Evolutionary conservation across 2,113 vertebrate species (phyloP), one percentile per base, ranked within the genome.

Genomic region (Platichthys stellatus): DNA sequence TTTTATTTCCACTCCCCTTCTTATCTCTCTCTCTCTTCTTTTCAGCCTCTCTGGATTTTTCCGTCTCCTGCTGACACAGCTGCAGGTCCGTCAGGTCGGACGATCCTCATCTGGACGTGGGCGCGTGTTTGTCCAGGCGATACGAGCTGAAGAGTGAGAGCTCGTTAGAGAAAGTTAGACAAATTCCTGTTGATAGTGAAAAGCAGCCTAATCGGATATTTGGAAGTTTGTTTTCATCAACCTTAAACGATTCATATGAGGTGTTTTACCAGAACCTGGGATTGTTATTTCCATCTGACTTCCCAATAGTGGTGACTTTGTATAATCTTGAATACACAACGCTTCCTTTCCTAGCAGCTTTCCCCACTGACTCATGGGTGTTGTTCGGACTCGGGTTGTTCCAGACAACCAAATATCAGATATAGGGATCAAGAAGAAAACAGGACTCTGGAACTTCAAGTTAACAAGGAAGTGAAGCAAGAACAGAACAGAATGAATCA

Each of bases 61-160:
- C 70, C 74, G 80, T 18, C 60, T 80, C 67, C 56, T 85, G 84
- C 88, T 88, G 88, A 92, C 84, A 83, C 92, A 89, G 86, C 89
- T 84, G 88, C 69, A 63, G 58, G 45, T 75, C 72, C 24, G 59
- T 56, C 40, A 69, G 82, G 69, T 76, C 60, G 62, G 57, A 83
- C 10, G 28, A 53, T 68, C 64, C 64, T 78, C 74, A 78, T 84
- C 75, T 83, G 72, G 65, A 63, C 59, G 81, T 54, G 80, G 51
- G 74, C 31, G 74, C 84, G 74, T 85, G 79, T 89, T 83, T 88
- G 79, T 74, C 13, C 75, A 72, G 78, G n/a, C 28, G 59, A 88
- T 31, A 31, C 31, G 1, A 31, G 31, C 31, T 26, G 6, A 70
- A 65, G 72, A 74, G 24, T n/a, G n/a, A 6, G 58, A 20, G 15